Base-by-base conservation (phyloP, 2,888 invertebrate species). In the Caradrina kadenii region DNA sequence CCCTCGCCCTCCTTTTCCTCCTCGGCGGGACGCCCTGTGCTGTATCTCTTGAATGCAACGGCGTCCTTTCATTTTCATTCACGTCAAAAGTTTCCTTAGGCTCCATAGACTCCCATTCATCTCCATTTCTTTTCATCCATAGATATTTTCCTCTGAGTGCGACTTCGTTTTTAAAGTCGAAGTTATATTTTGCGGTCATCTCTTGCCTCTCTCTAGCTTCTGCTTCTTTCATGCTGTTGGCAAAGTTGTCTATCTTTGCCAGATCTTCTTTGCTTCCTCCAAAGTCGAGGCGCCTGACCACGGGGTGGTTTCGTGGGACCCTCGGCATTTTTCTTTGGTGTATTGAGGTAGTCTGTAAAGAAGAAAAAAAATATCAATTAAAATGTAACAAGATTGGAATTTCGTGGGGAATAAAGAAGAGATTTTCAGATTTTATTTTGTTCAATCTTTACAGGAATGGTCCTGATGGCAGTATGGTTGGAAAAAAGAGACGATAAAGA, bases 111-210 rank as follows among this genome's bases (percentile, higher is more conserved):
- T 91, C 76, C 91, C 91, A 93, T 17, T 86, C 82, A 2, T 82
- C 71, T 6, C 75, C 83, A n/a, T 80, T 73, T 1, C 69, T 79
- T 22, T 75, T 91, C 15, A 19, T 56, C 97, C 97, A 97, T 67
- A 93, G 89, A 81, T 93, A 96, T 8, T 87, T 88, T 1, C 96
- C 97, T 60, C 88, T 84, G 48, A 92, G 65, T 4, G 93, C 88
- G 1, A 88, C 82, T 71, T 96, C 97, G 1, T 94, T 96, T 69
- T 89, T 90, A 64, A 96, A 96, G 86, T 97, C 96, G 59, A 96
- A 97, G 81, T 96, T 96, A 94, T 96, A 97, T 73, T 93, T 94
- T 19, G 87, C 81, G 49, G 86, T 91, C 13, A 93, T 94, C 82
- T 92, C 88, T 7, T 84, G 72, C 5, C 69, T 77, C 1, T 92